Conservation (phyloP, 2,888 invertebrate species). For the Archips crataeganus region DNA sequence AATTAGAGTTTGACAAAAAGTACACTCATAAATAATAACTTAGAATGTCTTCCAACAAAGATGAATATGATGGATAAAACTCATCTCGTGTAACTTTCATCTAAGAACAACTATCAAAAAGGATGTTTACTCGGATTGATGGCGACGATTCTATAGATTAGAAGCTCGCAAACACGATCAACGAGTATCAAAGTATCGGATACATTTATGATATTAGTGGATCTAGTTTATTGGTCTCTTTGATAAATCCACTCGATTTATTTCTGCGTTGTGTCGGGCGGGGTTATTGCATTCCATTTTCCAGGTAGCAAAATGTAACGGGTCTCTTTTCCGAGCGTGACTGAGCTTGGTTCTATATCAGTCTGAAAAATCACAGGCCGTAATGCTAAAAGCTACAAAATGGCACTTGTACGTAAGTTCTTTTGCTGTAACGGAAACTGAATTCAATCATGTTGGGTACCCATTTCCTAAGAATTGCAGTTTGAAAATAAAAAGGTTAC, state of each 20-base stretch:
- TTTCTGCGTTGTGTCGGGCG: constrained; percentile 20
- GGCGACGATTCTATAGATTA: constrained; percentile 33
- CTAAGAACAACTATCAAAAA: constrained; percentile 39
- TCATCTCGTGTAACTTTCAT: constrained; percentile 33
- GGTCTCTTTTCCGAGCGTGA: constrained; percentile 28
- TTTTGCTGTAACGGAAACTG: not conserved
- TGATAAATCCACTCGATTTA: constrained; percentile 40
- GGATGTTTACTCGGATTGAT: constrained; percentile 36
- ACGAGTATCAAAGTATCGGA: constrained; percentile 28
- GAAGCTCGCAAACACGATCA: constrained; percentile 30
- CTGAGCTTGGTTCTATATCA: constrained; percentile 37
- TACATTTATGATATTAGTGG: constrained; percentile 39
- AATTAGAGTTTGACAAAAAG: not conserved
- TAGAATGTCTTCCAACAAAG: constrained; percentile 2
- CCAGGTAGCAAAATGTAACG: constrained; percentile 21
- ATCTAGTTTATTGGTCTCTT: constrained; percentile 35
- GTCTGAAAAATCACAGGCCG: constrained; percentile 15
- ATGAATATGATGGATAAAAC: constrained; percentile 18
- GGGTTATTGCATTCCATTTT: constrained; percentile 40
- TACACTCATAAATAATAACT: not conserved
- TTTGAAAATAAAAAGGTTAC: not conserved
- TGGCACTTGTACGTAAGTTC: not conserved
- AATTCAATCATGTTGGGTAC: not conserved
- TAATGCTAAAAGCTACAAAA: constrained; percentile 32
- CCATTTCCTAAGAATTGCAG: not conserved